Conservation (phyloP, 1,140 invertebrate species). For the Drosophila biarmipes region DNA sequence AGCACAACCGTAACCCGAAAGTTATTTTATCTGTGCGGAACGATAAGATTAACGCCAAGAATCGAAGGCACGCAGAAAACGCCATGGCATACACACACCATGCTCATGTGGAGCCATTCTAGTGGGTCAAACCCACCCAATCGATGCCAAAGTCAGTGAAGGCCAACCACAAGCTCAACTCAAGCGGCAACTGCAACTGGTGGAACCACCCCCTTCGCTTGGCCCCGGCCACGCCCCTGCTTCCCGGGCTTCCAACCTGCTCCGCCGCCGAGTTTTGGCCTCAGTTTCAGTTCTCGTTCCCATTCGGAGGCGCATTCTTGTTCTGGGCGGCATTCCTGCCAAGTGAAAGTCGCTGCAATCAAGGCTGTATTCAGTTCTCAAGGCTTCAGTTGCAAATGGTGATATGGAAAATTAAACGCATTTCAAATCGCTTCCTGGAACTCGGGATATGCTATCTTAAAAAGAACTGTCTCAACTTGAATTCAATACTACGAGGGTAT, state of each 20-base stretch:
- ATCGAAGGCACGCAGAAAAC: conserved; percentile 12
- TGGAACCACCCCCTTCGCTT: conserved; percentile 12
- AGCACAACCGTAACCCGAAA: conserved; percentile 33
- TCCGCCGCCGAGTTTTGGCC: not conserved
- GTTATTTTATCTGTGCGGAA: conserved; percentile 43
- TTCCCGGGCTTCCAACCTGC: conserved; percentile 3
- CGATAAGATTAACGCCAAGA: conserved; percentile 42
- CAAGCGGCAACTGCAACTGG: conserved; percentile 40
- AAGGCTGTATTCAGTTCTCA: conserved; percentile 38
- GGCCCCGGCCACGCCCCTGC: conserved; percentile 3
- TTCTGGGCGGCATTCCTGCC: conserved; percentile 55
- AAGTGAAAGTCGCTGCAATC: conserved; percentile 62
- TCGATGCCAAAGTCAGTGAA: conserved; percentile 33
- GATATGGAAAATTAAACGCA: not conserved
- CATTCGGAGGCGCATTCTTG: conserved; percentile 34
- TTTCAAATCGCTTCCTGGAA: not conserved
- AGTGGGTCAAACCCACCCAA: conserved; percentile 40
- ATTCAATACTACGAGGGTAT: not conserved
- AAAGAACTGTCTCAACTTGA: too few species aligned
- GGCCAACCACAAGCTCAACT: conserved; percentile 39
- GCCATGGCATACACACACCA: not conserved
- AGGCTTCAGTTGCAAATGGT: not conserved
- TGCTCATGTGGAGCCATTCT: not conserved
- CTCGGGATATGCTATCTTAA: too few species aligned
- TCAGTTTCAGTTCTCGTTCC: conserved; percentile 28